phyloP scores from a whole-genome alignment of 2,888 invertebrate genomes.

The Caenorhabditis angaria region DNA sequence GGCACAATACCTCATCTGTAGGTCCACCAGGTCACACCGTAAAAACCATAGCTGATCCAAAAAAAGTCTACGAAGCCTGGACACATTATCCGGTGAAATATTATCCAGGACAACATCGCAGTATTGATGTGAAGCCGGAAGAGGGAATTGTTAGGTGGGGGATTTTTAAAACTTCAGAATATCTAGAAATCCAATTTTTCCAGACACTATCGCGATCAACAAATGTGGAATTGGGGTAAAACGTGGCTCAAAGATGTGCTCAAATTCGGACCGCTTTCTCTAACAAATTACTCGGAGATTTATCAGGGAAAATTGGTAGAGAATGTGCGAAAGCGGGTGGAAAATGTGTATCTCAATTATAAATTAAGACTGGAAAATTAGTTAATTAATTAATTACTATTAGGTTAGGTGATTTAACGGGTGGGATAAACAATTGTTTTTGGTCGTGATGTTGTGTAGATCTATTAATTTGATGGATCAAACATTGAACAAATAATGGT shows the following conservation, averaged over 20 bases:
- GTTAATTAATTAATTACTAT: neutral
- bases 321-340: conserved; percentile 19
- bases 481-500: too few relatives aligned
- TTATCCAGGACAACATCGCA: conserved; percentile 5
- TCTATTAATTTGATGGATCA: too few relatives aligned
- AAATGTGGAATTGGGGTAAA: conserved; percentile 23
- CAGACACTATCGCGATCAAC: conserved; percentile 35
- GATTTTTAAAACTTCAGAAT: too few relatives aligned
- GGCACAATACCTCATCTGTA: conserved; percentile 25
- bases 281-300: conserved; percentile 20
- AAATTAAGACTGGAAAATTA: neutral
- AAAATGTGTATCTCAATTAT: conserved; percentile 16
- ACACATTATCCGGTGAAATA: neutral
- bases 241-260: conserved; percentile 16
- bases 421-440: too few relatives aligned
- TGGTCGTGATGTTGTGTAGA: too few relatives aligned
- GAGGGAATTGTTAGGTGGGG: conserved; percentile 37
- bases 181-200: neutral
- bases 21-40: conserved; percentile 38
- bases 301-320: conserved; percentile 12
- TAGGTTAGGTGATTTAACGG: too few relatives aligned
- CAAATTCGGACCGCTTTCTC: conserved; percentile 18
- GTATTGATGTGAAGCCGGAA: conserved; percentile 14
- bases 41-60: conserved; percentile 32
- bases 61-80: conserved; percentile 17